Evolutionary conservation across 2,888 invertebrate species (phyloP), one percentile per base, ranked within the genome.

Genomic region (Danaus chrysippus): DNA sequence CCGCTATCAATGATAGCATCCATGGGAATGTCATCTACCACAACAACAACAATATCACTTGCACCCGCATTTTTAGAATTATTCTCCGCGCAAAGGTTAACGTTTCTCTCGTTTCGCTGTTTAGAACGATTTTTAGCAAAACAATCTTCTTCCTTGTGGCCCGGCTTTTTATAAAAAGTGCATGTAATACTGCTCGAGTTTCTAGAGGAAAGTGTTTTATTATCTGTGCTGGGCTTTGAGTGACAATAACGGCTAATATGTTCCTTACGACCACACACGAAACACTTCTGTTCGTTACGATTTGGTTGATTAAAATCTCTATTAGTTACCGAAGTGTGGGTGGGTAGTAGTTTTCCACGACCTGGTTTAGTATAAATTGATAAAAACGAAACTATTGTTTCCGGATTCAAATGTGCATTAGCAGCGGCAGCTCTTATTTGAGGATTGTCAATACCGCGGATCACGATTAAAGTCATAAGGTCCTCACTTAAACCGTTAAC

Each of bases 1-100:
- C 72, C 71, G 19, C 68, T 70, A 52, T 72, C 71, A 9, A 73
- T 71, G 1, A 73, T 55, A 2, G 72, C 59, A 12, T 73, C 71
- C 9, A 71, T 59, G 1, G 63, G 56, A 12, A 58, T 58, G 11
- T 44, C 57, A 13, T 63, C 41, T n/a, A 63, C 42, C 8, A 62
- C 67, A 0, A 59, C 62, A 1, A 55, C 17, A 43, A 12, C 42
- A 23, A 62, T 10, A 13, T 62, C 62, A 13, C 23, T 23, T 23
- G 23, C 23, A 23, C 23, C 23, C 23, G 23, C 23, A 23, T 23
- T 23, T 23, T 23, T 23, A 23, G 23, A 23, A 23, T 23, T 23
- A 23, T 23, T 23, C 17, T 34, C 41, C 3, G 11, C 13, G 54
- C 54, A 54, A 8, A 54, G 42, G 11, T 46, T 56, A 42, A 11